phyloP scores from a whole-genome alignment of 2,113 vertebrate species.

The Pangasianodon hypophthalmus region DNA sequence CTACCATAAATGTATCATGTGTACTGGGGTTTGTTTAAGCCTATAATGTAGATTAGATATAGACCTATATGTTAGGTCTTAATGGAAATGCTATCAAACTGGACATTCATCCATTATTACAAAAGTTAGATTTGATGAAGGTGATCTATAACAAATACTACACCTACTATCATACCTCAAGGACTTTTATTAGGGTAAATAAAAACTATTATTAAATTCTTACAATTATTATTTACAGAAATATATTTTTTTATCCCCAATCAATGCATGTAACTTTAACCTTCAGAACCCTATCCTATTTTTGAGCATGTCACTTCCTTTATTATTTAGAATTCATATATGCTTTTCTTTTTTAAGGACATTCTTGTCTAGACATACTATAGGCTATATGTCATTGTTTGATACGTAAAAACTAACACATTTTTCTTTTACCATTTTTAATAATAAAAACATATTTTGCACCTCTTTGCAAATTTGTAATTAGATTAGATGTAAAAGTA shows the following conservation, averaged over 20 bases:
- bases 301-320: not conserved
- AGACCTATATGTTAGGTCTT: not conserved
- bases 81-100: not conserved
- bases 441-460: not conserved
- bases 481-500: not conserved
- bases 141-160: not conserved
- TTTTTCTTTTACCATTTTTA: not conserved
- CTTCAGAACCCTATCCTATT: not conserved
- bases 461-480: not conserved
- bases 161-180: not conserved
- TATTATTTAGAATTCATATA: not conserved
- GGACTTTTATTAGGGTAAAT: not conserved
- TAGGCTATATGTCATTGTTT: not conserved
- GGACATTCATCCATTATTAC: conserved; percentile 25
- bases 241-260: not conserved
- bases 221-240: not conserved
- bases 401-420: not conserved
- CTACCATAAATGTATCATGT: not conserved
- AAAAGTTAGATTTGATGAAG: not conserved
- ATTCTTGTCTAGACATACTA: not conserved
- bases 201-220: not conserved
- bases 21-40: not conserved
- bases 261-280: not conserved
- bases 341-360: not conserved
- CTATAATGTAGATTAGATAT: not conserved